phyloP scores from a whole-genome alignment of 1,140 invertebrate species.

The Saccostrea echinata region DNA sequence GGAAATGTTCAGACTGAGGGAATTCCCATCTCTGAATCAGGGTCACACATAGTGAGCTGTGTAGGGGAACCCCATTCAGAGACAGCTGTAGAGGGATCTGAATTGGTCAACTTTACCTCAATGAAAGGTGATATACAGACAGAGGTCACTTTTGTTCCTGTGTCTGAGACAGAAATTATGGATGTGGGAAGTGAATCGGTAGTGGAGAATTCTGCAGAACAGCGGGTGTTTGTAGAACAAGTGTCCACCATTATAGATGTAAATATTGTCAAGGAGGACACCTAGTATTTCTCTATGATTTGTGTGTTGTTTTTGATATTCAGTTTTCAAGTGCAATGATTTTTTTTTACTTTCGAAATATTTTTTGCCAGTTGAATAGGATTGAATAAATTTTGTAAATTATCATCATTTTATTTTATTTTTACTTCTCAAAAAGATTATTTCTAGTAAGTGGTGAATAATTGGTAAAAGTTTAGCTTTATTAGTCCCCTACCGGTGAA shows the following conservation, averaged over 20 bases:
- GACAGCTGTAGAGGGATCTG: neutral
- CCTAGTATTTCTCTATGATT: neutral
- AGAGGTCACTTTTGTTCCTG: neutral
- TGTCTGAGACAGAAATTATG: neutral
- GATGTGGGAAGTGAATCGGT: neutral
- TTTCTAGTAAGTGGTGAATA: too few relatives aligned
- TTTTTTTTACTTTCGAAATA: too few relatives aligned
- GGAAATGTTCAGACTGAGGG: neutral
- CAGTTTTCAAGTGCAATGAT: too few relatives aligned
- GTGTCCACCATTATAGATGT: conserved; percentile 2
- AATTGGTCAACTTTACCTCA: neutral
- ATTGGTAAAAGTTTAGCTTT: too few relatives aligned
- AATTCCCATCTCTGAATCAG: neutral
- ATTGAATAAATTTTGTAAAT: too few relatives aligned
- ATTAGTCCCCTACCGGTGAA: too few relatives aligned
- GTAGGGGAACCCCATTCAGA: neutral
- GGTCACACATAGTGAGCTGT: neutral
- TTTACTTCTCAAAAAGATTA: too few relatives aligned
- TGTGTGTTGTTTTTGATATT: too few relatives aligned
- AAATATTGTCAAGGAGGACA: conserved; percentile 1
- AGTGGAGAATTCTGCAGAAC: neutral
- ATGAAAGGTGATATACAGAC: neutral
- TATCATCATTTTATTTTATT: too few relatives aligned
- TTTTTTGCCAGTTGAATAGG: too few relatives aligned
- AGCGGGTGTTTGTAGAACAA: conserved; percentile 9